These are phyloP conservation scores for Zeugodacus cucurbitae DNA, from an alignment of 1,140 invertebrate genomes.

Conservation along the genomic window DNA sequence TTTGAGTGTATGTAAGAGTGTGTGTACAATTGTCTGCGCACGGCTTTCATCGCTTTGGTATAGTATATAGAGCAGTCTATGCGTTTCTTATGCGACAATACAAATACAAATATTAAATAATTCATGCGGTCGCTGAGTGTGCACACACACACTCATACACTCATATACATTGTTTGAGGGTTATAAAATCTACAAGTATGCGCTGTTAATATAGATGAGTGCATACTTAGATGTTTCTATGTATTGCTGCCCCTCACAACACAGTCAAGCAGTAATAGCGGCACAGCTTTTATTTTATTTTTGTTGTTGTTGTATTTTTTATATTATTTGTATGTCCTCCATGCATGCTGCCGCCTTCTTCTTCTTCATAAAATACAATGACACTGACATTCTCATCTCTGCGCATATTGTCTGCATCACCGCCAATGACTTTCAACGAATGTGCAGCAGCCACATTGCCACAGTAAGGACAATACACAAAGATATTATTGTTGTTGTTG, in stretches of 20 bases:
- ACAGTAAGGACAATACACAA: background rate
- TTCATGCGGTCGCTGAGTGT: constrained; percentile 2
- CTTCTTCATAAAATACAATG: background rate
- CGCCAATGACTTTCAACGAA: constrained; percentile 4
- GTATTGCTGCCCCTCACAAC: background rate
- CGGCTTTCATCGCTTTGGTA: no score
- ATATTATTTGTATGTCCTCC: background rate
- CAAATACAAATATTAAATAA: constrained; percentile 20
- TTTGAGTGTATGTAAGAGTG: no score
- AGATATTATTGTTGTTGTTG: background rate
- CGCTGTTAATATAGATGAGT: background rate
- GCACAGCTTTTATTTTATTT: background rate
- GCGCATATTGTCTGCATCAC: constrained; percentile 16
- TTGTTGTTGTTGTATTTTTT: background rate
- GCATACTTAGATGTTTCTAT: background rate
- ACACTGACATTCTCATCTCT: constrained; percentile 20
- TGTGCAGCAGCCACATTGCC: background rate
- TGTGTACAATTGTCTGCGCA: background rate
- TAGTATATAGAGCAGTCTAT: background rate
- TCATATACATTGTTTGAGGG: background rate
- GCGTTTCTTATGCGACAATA: background rate
- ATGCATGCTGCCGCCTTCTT: background rate
- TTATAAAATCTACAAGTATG: background rate
- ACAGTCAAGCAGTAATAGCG: background rate
- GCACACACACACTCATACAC: background rate